Conservation (phyloP, 2,888 invertebrate species). For the Drosophila nigricruria region DNA sequence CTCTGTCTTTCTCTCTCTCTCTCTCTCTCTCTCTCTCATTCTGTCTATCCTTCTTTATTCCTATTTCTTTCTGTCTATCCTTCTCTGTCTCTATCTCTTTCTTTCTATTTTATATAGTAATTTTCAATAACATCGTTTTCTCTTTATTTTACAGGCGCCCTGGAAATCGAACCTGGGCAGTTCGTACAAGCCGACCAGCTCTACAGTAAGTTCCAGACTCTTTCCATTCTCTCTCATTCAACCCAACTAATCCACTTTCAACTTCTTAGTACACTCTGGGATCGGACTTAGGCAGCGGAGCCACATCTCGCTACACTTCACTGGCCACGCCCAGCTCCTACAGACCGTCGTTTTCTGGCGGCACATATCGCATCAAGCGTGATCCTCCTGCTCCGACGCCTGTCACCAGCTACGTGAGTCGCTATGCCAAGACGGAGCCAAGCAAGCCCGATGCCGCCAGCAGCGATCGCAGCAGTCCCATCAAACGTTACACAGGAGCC, state of each 20-base stretch:
- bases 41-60: not conserved
- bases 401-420: conserved; percentile 80
- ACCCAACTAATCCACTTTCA: no score
- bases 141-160: conserved; percentile 77
- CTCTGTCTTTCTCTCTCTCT: not conserved
- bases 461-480: conserved; percentile 69
- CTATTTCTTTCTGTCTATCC: not conserved
- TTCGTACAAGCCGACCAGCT: conserved; percentile 81
- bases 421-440: conserved; percentile 66
- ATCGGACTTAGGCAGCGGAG: conserved; percentile 75
- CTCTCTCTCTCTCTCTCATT: not conserved
- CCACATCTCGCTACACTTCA: conserved; percentile 80
- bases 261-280: conserved; percentile 83
- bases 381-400: conserved; percentile 74
- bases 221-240: no score
- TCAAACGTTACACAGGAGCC: conserved; percentile 76
- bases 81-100: not conserved
- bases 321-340: conserved; percentile 83
- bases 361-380: conserved; percentile 85
- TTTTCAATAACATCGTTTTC: not conserved
- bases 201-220: conserved; percentile 72
- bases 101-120: not conserved
- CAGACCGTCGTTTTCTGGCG: conserved; percentile 85
- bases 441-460: conserved; percentile 60
- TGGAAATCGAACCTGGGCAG: conserved; percentile 84